These are phyloP conservation scores for Petrosia ficiformis DNA, from an alignment of 37 sponge, comb jelly and placozoan genomes.

Conservation along the genomic window DNA sequence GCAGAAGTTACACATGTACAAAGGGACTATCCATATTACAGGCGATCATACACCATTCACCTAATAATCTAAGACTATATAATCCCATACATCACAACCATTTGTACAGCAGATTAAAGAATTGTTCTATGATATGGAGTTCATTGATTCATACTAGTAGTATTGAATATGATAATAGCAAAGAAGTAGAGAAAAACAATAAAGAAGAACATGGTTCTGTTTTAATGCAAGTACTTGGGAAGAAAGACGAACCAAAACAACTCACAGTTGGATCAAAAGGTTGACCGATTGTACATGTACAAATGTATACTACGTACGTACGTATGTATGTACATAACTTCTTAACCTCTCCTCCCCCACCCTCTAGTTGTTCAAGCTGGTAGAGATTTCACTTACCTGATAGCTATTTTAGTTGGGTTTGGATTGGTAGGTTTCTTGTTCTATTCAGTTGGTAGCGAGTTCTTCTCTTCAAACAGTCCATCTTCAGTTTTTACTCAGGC, in stretches of 20 bases:
- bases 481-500: slow-evolving; percentile 57
- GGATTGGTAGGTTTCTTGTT: slow-evolving; percentile 64
- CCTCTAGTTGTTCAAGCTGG: slow-evolving; percentile 80
- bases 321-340: too few relatives aligned
- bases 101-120: too few relatives aligned
- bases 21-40: too few relatives aligned
- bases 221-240: slow-evolving; percentile 25
- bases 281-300: not conserved
- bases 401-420: slow-evolving; percentile 64
- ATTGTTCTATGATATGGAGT: too few relatives aligned
- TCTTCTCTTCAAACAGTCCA: slow-evolving; percentile 63
- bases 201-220: slow-evolving; percentile 40
- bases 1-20: too few relatives aligned
- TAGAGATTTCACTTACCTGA: slow-evolving; percentile 59
- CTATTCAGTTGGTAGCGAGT: slow-evolving; percentile 68
- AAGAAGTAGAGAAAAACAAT: not conserved
- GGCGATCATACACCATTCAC: too few relatives aligned
- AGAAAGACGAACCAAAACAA: slow-evolving; percentile 38
- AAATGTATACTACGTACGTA: not conserved
- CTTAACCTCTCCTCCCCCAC: not conserved
- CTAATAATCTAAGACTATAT: too few relatives aligned
- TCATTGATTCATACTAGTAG: too few relatives aligned
- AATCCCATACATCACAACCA: too few relatives aligned
- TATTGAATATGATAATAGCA: not conserved
- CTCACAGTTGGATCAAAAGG: slow-evolving; percentile 71